Base-by-base conservation (phyloP, 2,113 vertebrate genomes). In the Balaeniceps rex region DNA sequence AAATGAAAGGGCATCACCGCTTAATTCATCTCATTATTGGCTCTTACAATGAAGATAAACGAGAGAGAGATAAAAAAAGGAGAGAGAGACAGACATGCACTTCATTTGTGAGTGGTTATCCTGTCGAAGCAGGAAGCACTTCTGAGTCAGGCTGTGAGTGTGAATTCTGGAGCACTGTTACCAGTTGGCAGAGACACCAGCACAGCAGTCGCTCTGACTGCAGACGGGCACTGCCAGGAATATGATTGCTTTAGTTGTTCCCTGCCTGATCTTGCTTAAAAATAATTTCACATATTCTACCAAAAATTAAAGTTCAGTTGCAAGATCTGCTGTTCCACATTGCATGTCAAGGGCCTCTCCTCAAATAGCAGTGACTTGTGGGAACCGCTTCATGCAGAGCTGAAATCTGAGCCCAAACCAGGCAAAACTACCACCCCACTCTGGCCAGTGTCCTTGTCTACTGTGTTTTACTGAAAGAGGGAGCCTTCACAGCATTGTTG, bases 41-140 rank as follows among this genome's bases (percentile, higher is more conserved):
- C 70, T 90, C 82, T 93, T 93, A 92, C 87, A 97, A 96, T 97
- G 66, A 95, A 97, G 83, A 97, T 75, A 97, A 96, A 97, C 93
- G 93, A 83, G 74, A 83, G 29, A 88, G 47, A 92, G 64, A 58
- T 21, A 88, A 91, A 79, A 19, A 10, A 11, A 10, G 51, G 47
- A 61, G 60, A 42, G 60, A 6, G 25, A 55, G 51, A 83, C 28
- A 93, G 69, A 78, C 64, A 69, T 10, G 64, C 70, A 91, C 95
- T 96, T 95, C 4, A 71, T 92, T 88, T 94, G 87, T 68, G 68
- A 90, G 58, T 34, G 47, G 57, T 87, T 94, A 49, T 33, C 3
- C 0, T 52, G 55, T 38, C 4, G 19, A 91, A 81, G 54, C 54
- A 72, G 65, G 31, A 84, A 51, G 51, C 40, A 8, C 0, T 1